Evolutionary conservation across 2,797 vertebrate genomes (phyloP), one percentile per base, ranked within the genome.

Genomic region (Anguilla megastoma): DNA sequence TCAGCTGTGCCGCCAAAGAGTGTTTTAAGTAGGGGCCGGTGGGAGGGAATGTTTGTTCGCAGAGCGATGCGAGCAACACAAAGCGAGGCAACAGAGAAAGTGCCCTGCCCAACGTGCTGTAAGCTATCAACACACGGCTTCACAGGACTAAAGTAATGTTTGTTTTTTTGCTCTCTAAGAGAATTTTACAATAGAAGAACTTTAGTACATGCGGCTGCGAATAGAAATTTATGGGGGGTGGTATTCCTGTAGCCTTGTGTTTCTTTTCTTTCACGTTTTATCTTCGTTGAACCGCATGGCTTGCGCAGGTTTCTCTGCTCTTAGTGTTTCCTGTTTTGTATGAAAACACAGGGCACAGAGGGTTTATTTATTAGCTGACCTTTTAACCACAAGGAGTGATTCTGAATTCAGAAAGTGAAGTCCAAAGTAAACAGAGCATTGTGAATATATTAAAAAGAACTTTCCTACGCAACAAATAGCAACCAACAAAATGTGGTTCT

Each of bases 21-120:
- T 87, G 87, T 90, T 89, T 79, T 87, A 63, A 48, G 58, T 48
- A 87, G 60, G 50, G 84, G 41, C 87, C 82, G n/a, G 66, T 58
- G 48, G 36, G 79, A 54, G 60, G 54, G 85, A 21, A 84, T 66
- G 52, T 66, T 82, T 45, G 21, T 10, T 10, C 50, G 79, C 41
- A 50, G 41, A 82, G 21, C 7, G 79, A 82, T 8, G 79, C 18
- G 0, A 33, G 79, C 45, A 50, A 24, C 41, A 27, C 36, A 80
- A 18, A 79, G 36, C 5, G 45, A 50, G 30, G 33, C 16, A 2
- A 14, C 74, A 79, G 10, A 1, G 33, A 79, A n/a, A n/a, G n/a
- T n/a, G n/a, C n/a, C n/a, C n/a, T 36, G 16, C 36, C 27, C 36
- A 45, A 21, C 5, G 74, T 18, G 41, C 45, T 9, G 45, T 2